Evolutionary conservation across 2,113 vertebrate genomes (phyloP).

Genomic region (Perca schrenkii): DNA sequence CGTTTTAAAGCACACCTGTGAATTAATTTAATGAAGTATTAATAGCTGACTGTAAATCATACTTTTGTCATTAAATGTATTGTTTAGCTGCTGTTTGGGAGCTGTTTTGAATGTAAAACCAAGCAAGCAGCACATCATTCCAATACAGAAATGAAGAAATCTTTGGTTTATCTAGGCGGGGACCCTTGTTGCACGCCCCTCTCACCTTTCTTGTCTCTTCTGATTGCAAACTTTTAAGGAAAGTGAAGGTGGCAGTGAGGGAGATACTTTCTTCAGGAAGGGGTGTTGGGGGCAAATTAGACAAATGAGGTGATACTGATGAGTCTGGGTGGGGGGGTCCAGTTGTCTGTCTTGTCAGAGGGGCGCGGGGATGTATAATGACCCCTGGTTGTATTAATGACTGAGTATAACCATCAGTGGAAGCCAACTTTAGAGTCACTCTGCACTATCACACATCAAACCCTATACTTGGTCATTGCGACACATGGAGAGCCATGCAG

Average conservation of each 20-base stretch:
- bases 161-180: not conserved
- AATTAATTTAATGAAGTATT: constrained; percentile 28
- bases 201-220: not conserved
- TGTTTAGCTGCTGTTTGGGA: not conserved
- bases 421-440: constrained; percentile 2
- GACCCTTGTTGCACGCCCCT: not conserved
- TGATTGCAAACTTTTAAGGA: not conserved
- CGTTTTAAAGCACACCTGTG: constrained; percentile 71
- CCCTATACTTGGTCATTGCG: constrained; percentile 3
- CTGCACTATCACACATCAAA: constrained; percentile 16
- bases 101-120: not conserved
- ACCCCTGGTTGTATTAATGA: not conserved
- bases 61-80: too few relatives aligned
- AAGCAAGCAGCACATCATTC: not conserved
- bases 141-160: not conserved
- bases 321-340: not conserved
- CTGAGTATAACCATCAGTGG: not conserved
- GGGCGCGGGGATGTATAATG: not conserved
- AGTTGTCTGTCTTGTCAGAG: not conserved
- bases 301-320: constrained; percentile 4
- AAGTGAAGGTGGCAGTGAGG: not conserved
- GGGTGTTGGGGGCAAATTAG: not conserved
- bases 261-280: not conserved
- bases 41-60: not conserved
- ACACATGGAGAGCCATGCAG: not conserved